These are phyloP conservation scores for Syrmaticus mikado DNA, from an alignment of 2,113 vertebrate species.

Conservation along the genomic window DNA sequence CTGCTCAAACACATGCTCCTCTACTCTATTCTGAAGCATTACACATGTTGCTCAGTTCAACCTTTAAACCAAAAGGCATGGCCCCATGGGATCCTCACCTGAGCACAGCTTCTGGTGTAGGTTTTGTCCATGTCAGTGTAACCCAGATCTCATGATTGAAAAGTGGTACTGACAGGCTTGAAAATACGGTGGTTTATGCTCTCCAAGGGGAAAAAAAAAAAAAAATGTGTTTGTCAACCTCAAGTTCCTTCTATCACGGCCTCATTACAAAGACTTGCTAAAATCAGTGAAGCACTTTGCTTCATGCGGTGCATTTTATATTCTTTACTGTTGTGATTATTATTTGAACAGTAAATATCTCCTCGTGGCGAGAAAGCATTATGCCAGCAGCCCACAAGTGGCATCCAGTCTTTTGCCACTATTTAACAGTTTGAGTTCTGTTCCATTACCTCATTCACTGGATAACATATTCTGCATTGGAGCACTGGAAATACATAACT, in stretches of 20 bases:
- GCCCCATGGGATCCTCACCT: fast-evolving
- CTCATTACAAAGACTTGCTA: neutral
- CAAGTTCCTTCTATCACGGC: neutral
- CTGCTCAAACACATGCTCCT: neutral
- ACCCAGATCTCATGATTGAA: neutral
- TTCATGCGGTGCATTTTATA: neutral
- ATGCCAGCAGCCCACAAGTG: neutral
- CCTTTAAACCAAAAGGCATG: neutral
- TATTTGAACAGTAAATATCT: neutral
- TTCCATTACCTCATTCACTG: neutral
- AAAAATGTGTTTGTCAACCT: neutral
- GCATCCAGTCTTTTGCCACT: neutral
- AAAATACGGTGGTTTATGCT: fast-evolving
- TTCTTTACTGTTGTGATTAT: neutral
- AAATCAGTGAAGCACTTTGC: neutral
- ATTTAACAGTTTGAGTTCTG: neutral
- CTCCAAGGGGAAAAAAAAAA: too few relatives aligned
- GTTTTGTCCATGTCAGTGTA: fast-evolving
- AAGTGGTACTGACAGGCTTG: neutral
- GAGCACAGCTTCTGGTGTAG: fast-evolving
- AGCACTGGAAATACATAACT: neutral
- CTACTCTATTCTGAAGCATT: fast-evolving
- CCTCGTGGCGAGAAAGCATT: neutral
- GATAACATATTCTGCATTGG: neutral
- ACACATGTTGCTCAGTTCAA: neutral